phyloP scores from a whole-genome alignment of 1,140 invertebrate species.

The Pogonognathellus flavescens region DNA sequence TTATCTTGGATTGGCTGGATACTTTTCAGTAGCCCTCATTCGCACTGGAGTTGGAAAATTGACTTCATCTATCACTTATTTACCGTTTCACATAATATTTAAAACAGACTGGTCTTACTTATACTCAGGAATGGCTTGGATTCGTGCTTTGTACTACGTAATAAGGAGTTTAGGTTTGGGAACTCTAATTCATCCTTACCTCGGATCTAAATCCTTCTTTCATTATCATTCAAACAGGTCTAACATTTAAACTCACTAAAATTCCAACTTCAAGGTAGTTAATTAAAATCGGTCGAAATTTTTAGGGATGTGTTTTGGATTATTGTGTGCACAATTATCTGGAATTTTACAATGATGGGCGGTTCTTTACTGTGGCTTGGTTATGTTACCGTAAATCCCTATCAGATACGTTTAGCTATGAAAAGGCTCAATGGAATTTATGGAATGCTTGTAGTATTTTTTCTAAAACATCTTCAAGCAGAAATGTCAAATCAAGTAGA shows the following conservation, averaged over 20 bases:
- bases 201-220: slow-evolving; percentile 54
- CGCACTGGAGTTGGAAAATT: not conserved
- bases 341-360: not conserved
- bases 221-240: slow-evolving; percentile 48
- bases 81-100: not conserved
- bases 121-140: not conserved
- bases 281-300: no score
- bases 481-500: slow-evolving; percentile 48
- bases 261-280: no score
- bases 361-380: slow-evolving; percentile 44
- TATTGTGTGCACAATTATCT: not conserved
- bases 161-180: slow-evolving; percentile 16
- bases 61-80: not conserved
- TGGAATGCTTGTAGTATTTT: slow-evolving; percentile 43
- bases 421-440: slow-evolving; percentile 36
- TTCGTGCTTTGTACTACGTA: not conserved
- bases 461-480: slow-evolving; percentile 53
- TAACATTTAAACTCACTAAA: no score
- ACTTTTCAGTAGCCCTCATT: not conserved
- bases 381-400: slow-evolving; percentile 39
- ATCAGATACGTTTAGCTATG: slow-evolving; percentile 8
- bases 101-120: not conserved
- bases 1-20: not conserved
- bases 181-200: slow-evolving; percentile 28
- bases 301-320: not conserved